Evolutionary conservation across 2,113 vertebrate species (phyloP), one percentile per base, ranked within the genome.

Genomic region (Lepus americanus): DNA sequence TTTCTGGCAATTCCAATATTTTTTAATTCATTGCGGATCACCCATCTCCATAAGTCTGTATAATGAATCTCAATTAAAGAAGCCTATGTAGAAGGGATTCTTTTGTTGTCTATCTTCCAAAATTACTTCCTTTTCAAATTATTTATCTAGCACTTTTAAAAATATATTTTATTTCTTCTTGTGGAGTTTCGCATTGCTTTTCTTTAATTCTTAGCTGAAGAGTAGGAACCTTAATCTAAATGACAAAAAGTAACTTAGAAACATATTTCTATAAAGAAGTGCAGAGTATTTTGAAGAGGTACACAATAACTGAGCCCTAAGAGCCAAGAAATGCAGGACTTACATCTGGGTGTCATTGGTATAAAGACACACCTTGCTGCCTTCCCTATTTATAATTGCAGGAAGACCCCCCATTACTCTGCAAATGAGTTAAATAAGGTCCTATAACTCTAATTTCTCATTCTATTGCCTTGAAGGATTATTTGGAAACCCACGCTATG

Each of bases 231-330:
- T 73, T 86, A 87, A 83, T 55, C 33, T 76, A 76, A 91, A 44
- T 8, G 31, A 49, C 39, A 88, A 79, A 94, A 92, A 31, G 22
- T 55, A 82, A 80, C 22, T 82, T 12, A 79, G 22, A 36, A 66
- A 63, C 70, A 11, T 39, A 67, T 87, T 76, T 96, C 51, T 76
- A 31, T 31, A 90, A 33, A 22, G 90, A 95, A 88, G 14, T 11
- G 7, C 77, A 85, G 90, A 66, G 31, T 36, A 85, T 67, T 49
- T 84, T 14, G 23, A 81, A 22, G 84, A 90, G 33, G 1, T 70
- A 39, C 36, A 83, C 8, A 6, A 39, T 4, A 16, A 20, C 29
- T 6, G 29, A 91, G 66, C 23, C 55, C 25, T 2, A 88, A 89
- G 19, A 16, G 13, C 9, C 17, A 77, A 59, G 69, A 84, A 84